These are phyloP conservation scores for Chrysodeixis includens DNA, from an alignment of 2,888 invertebrate genomes.

Conservation along the genomic window DNA sequence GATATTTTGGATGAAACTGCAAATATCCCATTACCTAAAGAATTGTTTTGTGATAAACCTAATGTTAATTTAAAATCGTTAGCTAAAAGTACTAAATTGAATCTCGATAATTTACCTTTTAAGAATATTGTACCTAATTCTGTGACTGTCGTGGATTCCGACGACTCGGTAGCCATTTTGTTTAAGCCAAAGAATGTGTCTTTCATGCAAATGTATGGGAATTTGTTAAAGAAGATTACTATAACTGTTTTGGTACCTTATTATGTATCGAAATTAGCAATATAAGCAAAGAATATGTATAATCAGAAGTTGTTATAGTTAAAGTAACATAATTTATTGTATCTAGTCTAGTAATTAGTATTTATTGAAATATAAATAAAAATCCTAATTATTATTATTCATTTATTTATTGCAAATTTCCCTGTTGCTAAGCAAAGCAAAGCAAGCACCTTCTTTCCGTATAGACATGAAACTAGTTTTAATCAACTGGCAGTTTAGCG, in stretches of 20 bases:
- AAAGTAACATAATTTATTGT: conserved; percentile 13
- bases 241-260: conserved; percentile 71
- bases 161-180: conserved; percentile 63
- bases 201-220: conserved; percentile 66
- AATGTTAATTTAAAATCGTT: conserved; percentile 46
- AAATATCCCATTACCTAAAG: conserved; percentile 41
- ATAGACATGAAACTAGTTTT: too few species aligned
- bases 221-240: conserved; percentile 69
- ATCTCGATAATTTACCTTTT: conserved; percentile 48
- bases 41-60: conserved; percentile 36
- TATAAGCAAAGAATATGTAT: conserved; percentile 12
- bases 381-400: too few species aligned
- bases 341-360: conserved; percentile 22
- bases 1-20: conserved; percentile 66
- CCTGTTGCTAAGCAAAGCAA: too few species aligned
- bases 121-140: conserved; percentile 49
- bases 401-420: too few species aligned
- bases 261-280: conserved; percentile 61
- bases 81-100: conserved; percentile 41
- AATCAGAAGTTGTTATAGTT: neutral
- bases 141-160: conserved; percentile 55
- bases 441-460: too few species aligned
- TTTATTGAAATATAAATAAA: too few species aligned
- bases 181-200: conserved; percentile 71
- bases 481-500: too few species aligned